Evolutionary conservation across 2,888 invertebrate genomes (phyloP).

Genomic region (Synergus japonicus): DNA sequence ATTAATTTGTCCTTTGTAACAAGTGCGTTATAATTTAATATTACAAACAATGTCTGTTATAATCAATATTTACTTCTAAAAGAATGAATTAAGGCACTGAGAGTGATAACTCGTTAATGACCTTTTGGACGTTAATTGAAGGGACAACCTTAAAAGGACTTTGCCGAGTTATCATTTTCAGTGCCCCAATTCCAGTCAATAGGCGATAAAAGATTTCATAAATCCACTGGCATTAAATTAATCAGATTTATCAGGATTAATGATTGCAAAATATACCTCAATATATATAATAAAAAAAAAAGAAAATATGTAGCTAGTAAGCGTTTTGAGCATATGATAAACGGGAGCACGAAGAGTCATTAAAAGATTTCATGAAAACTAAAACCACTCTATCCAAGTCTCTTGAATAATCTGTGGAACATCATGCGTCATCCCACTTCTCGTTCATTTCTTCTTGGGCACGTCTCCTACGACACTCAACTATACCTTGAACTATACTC

Average conservation of each 20-base stretch:
- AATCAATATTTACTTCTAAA: slow-evolving; percentile 8
- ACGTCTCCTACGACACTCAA: slow-evolving; percentile 2
- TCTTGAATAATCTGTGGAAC: slow-evolving; percentile 23
- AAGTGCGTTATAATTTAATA: slow-evolving; percentile 19
- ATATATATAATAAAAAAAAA: neutral
- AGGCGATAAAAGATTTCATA: neutral
- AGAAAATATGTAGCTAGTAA: neutral
- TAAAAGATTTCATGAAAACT: slow-evolving; percentile 22
- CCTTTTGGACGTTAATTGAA: too few species aligned
- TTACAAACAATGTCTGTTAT: neutral
- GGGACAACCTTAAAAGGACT: too few species aligned
- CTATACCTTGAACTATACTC: neutral
- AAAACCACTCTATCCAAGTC: neutral
- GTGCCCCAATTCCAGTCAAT: neutral
- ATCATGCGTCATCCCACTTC: slow-evolving; percentile 19
- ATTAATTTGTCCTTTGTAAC: neutral
- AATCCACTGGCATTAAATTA: slow-evolving; percentile 4
- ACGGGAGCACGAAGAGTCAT: neutral
- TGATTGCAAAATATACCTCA: neutral
- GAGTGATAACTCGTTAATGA: too few species aligned
- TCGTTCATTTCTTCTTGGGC: neutral
- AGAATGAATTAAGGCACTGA: too few species aligned
- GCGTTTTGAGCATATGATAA: neutral
- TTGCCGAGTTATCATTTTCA: too few species aligned
- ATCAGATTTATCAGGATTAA: neutral